Evolutionary conservation across 1,140 invertebrate species (phyloP), one percentile per base, ranked within the genome.

Genomic region (Caenorhabditis tropicalis): DNA sequence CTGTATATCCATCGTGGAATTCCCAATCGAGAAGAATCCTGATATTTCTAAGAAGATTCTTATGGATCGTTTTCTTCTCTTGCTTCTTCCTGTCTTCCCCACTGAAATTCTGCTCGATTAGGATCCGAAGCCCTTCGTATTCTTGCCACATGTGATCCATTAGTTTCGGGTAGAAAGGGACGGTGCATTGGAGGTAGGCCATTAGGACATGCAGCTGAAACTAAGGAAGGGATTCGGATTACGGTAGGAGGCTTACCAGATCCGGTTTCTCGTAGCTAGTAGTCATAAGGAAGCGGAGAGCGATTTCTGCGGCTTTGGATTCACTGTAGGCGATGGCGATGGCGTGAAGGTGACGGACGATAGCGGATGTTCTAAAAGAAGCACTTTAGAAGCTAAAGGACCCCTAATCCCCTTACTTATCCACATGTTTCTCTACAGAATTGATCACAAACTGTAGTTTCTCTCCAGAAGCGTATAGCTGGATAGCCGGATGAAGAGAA

Each of bases 261-360:
- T 82, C 19, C 3, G 56, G 6, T 15, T 82, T 36, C 1, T 21
- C 36, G 15, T 16, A 46, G 2, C 27, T 3, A 21, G 24, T 43
- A 36, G 56, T 74, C 36, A 82, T 33, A 29, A 84, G 3, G 36
- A 84, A 80, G 19, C 83, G 19, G 27, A 58, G 27, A 16, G 70
- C 48, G n/a, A 84, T 84, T 60, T 84, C 83, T 24, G 83, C 83
- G 24, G 83, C 83, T 81, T 84, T 84, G 7, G n/a, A 12, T 27
- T 51, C 49, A 19, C 36, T 16, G 24, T 16, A 56, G 12, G 83
- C 48, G 16, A 81, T 56, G 5, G 83, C 79, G n/a, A 84, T 51
- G 9, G 79, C 58, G 31, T 84, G 83, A 27, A 84, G 83, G 58
- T 84, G 65, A 6, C 83, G 83, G n/a, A 80, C 51, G 16, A 83